Evolutionary conservation across 1,140 invertebrate species (phyloP).

Genomic region (Drosophila lowei): DNA sequence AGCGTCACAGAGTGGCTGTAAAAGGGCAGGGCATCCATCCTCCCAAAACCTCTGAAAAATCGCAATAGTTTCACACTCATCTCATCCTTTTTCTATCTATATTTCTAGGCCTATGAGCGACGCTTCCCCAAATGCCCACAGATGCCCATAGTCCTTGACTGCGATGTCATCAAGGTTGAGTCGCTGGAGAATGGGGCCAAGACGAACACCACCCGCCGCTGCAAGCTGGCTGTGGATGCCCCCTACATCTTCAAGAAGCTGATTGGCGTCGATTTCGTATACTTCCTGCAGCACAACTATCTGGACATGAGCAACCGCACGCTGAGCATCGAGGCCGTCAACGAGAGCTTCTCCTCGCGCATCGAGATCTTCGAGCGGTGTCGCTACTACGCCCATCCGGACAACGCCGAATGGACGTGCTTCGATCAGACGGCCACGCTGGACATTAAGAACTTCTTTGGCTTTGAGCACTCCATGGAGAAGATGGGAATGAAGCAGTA

Average conservation of each 20-base stretch:
- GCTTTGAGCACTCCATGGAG: slow-evolving; percentile 97
- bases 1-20: too few species aligned
- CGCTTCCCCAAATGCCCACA: slow-evolving; percentile 97
- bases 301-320: slow-evolving; percentile 91
- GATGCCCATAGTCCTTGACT: slow-evolving; percentile 97
- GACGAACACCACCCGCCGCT: slow-evolving; percentile 93
- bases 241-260: slow-evolving; percentile 98
- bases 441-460: slow-evolving; percentile 98
- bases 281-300: slow-evolving; percentile 96
- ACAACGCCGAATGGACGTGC: slow-evolving; percentile 97
- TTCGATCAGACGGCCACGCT: slow-evolving; percentile 97
- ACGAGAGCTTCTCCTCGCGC: slow-evolving; percentile 95
- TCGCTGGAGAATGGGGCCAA: slow-evolving; percentile 91
- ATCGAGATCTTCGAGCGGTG: slow-evolving; percentile 96
- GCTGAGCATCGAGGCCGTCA: slow-evolving; percentile 95
- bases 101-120: slow-evolving; percentile 94
- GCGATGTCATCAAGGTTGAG: slow-evolving; percentile 91
- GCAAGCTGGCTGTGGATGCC: slow-evolving; percentile 96
- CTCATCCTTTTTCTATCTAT: background rate
- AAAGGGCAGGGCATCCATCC: background rate
- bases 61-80: background rate
- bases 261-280: slow-evolving; percentile 96
- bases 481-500: slow-evolving; percentile 99
- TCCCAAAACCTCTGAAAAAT: background rate
- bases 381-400: slow-evolving; percentile 97